Conservation (phyloP, 1,140 invertebrate species). For the Tetraneura akinire region DNA sequence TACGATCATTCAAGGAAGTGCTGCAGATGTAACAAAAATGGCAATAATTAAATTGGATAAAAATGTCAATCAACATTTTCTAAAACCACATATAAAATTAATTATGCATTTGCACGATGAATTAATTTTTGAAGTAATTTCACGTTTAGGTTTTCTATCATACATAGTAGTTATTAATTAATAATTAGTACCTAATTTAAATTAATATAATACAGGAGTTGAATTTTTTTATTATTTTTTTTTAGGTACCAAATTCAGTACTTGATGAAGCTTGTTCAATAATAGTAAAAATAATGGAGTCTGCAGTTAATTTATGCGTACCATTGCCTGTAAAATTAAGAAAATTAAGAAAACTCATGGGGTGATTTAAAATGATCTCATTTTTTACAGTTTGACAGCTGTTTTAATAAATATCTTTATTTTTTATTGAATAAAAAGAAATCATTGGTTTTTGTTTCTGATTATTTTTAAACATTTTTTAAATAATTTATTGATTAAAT, state of each 20-base stretch:
- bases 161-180: too few species aligned
- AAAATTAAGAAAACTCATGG: constrained; percentile 79
- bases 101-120: constrained; percentile 95
- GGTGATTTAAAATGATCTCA: constrained; percentile 59
- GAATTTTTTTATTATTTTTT: background rate
- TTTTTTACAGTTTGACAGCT: background rate
- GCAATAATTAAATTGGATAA: constrained; percentile 81
- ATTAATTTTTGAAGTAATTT: constrained; percentile 86
- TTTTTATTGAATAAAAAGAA: background rate
- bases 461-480: background rate
- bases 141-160: too few species aligned
- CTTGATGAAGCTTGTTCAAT: constrained; percentile 67
- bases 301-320: constrained; percentile 71
- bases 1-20: constrained; percentile 92
- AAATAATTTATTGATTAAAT: background rate
- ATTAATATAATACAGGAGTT: too few species aligned
- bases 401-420: constrained; percentile 18
- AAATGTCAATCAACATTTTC: constrained; percentile 54
- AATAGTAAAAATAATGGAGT: constrained; percentile 80
- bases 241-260: constrained; percentile 61
- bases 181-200: too few species aligned
- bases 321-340: constrained; percentile 85
- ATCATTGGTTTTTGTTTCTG: background rate
- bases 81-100: constrained; percentile 61
- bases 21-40: constrained; percentile 89